Evolutionary conservation across 2,113 vertebrate genomes (phyloP).

Genomic region (Callithrix jacchus): DNA sequence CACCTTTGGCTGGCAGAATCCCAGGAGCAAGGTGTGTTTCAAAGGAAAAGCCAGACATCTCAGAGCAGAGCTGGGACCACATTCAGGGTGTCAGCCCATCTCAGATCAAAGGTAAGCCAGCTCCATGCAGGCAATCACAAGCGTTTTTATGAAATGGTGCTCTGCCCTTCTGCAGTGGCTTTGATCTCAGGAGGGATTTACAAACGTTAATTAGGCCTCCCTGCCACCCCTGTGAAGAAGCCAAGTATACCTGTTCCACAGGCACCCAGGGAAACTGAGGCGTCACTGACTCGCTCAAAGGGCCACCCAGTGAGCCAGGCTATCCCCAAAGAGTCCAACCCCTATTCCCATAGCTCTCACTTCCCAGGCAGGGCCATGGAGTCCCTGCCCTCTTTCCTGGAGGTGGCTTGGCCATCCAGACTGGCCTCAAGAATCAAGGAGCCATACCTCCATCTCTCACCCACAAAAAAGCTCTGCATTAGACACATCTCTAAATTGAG

Average conservation of each 20-base stretch:
- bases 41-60: slow-evolving; percentile 55
- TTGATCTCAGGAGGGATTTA: slow-evolving; percentile 77
- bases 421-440: not conserved
- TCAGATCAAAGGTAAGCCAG: slow-evolving; percentile 78
- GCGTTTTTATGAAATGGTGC: slow-evolving; percentile 73
- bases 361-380: not conserved
- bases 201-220: slow-evolving; percentile 76
- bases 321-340: not conserved
- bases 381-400: not conserved
- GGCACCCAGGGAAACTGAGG: slow-evolving; percentile 75
- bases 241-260: slow-evolving; percentile 52
- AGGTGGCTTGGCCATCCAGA: not conserved
- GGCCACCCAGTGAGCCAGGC: slow-evolving; percentile 68
- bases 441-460: not conserved
- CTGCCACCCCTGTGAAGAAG: slow-evolving; percentile 61
- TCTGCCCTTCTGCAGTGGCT: slow-evolving; percentile 71
- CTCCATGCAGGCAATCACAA: slow-evolving; percentile 66
- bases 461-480: not conserved
- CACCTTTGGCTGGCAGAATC: slow-evolving; percentile 14
- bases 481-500: not conserved
- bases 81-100: slow-evolving; percentile 64
- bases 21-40: slow-evolving; percentile 70
- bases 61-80: slow-evolving; percentile 49
- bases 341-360: not conserved
- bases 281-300: slow-evolving; percentile 25